Evolutionary conservation across 2,797 vertebrate species (phyloP), one percentile per base, ranked within the genome.

Genomic region (Oryzias dopingdopingensis): DNA sequence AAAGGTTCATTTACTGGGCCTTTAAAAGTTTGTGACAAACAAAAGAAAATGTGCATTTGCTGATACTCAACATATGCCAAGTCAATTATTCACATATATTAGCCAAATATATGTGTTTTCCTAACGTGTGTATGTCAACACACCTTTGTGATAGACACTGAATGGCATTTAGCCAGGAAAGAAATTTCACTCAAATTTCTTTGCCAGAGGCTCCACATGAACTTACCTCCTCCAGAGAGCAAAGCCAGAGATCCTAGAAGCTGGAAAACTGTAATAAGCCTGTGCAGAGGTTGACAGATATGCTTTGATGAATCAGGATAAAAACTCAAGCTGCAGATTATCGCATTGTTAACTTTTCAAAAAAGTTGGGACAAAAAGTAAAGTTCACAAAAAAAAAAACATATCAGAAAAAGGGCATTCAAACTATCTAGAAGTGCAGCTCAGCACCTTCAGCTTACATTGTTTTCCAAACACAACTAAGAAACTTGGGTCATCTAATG

Each of bases 41-140:
- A 26, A 72, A 59, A 46, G 47, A 51, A 54, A 59, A 71, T 26
- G 49, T 56, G 48, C 14, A 26, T 62, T 59, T 2, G 50, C 24
- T 14, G n/a, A 74, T 59, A 66, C 29, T 59, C 29, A 52, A 82
- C 75, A 78, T 47, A 43, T 61, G 82, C 49, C 59, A 64, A 58
- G 65, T 57, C 57, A 59, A 57, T 68, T 45, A 26, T 15, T 70
- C 83, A 84, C 87, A 90, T 90, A 91, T 90, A 91, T 90, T 71
- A 40, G 42, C 42, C 55, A 41, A 86, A 91, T 91, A 90, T 91
- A 90, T 91, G 89, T 37, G 77, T 48, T 80, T 80, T 77, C 57
- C 40, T 49, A 52, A 23, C 43, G 80, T 67, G 54, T 50, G 44
- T 68, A 74, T 71, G 59, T 37, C 10, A 13, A 12, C 32, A 37